A percentile compares a stretch with the other conserved stretches of the same genome.
Conservation (phyloP, 2,888 invertebrate species). For the Athalia circularis region DNA sequence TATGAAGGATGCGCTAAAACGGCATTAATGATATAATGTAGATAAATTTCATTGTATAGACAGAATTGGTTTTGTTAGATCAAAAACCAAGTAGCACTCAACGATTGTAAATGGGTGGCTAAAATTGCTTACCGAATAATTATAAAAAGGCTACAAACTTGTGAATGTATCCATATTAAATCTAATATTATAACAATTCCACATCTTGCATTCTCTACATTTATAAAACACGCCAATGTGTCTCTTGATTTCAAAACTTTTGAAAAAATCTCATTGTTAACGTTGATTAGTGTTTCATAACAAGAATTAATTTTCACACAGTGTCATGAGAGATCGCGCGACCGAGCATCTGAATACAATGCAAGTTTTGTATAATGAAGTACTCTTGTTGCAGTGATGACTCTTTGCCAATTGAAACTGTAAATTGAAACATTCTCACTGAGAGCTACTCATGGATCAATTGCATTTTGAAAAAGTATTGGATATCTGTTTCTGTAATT, state of each 20-base stretch:
- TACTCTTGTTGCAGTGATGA: too few relatives aligned
- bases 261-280: not conserved
- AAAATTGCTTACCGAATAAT: conserved; percentile 11
- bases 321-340: not conserved
- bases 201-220: not conserved
- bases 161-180: conserved; percentile 29
- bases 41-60: conserved; percentile 15
- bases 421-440: too few relatives aligned
- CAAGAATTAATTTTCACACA: not conserved
- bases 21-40: not conserved
- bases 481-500: too few relatives aligned
- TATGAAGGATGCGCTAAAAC: not conserved
- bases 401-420: too few relatives aligned
- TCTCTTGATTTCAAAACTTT: not conserved
- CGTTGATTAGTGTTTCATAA: not conserved
- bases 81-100: conserved; percentile 22
- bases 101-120: not conserved
- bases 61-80: not conserved
- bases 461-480: too few relatives aligned
- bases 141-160: conserved; percentile 33
- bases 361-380: too few relatives aligned
- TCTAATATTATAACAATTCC: conserved; percentile 14
- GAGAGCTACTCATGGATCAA: too few relatives aligned
- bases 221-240: not conserved
- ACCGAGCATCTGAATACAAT: too few relatives aligned